A percentile compares a stretch with the other conserved stretches of the same genome.
phyloP scores from a whole-genome alignment of 2,888 invertebrate genomes.

The Drosophila melanosoma region DNA sequence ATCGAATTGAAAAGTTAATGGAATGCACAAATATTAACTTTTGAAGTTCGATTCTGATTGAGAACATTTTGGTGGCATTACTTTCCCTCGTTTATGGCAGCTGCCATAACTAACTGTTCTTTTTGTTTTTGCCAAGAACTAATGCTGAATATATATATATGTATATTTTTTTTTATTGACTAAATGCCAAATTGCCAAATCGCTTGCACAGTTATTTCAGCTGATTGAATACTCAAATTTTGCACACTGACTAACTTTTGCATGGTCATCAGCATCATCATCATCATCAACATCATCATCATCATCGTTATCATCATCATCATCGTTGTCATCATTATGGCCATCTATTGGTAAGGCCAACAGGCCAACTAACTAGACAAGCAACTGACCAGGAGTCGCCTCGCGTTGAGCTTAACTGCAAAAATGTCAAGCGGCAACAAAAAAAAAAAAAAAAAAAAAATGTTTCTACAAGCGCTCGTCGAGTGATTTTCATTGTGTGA shows the following conservation, averaged over 20 bases:
- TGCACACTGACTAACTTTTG: conserved; percentile 36
- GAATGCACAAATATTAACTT: neutral
- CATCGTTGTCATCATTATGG: conserved; percentile 3
- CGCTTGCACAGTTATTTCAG: conserved; percentile 46
- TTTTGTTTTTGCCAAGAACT: conserved; percentile 12
- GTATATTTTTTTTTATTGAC: conserved; percentile 38
- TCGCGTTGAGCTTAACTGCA: conserved; percentile 27
- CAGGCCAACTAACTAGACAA: conserved; percentile 53
- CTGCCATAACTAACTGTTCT: conserved; percentile 12
- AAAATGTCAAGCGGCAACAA: conserved; percentile 59
- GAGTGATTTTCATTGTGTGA: conserved; percentile 80
- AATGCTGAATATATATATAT: neutral
- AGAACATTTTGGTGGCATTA: conserved; percentile 14
- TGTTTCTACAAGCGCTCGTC: conserved; percentile 34
- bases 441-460: neutral
- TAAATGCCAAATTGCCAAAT: conserved; percentile 19
- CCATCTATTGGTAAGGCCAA: conserved; percentile 24
- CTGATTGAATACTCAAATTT: conserved; percentile 63
- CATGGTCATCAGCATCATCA: conserved; percentile 11
- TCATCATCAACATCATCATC: neutral
- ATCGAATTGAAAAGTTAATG: neutral
- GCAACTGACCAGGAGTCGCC: conserved; percentile 43
- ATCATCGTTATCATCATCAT: conserved; percentile 9
- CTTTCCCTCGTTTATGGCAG: conserved; percentile 13
- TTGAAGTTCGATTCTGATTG: neutral